Evolutionary conservation across 92 coral and sea anemone genomes (phyloP), one percentile per base, ranked within the genome.

Genomic region (Heliopora coerulea): DNA sequence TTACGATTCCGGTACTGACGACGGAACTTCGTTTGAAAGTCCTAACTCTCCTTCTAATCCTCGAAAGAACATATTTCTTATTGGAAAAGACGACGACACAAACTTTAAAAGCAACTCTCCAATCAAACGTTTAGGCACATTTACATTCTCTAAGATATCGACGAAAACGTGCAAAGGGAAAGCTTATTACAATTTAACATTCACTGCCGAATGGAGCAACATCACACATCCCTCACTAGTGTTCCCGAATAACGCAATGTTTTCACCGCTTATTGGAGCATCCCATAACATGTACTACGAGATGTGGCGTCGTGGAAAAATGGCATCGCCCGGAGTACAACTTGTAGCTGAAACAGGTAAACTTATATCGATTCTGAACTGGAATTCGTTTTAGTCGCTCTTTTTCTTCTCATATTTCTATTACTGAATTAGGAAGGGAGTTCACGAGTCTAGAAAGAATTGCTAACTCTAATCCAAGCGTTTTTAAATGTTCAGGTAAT

Each of bases 221-320:
- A 39, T 27, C 1, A 69, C 60, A 18, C 91, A 86, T 12, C 85
- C 88, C 0, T 66, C 54, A 20, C 76, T 57, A n/a, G 84, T 40
- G 46, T 79, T 81, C 1, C 2, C 25, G 0, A 30, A 32, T 0
- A 35, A 62, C 17, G 85, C 88, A 18, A 84, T 62, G 46, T 86
- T 86, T 54, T 86, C 91, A 7, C 77, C 62, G 9, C 78, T 83
- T 29, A 65, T 86, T 34, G 87, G 82, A 49, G 84, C 88, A 7
- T 70, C 88, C 1, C 91, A 86, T 78, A 67, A 76, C 40, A 72
- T 57, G 59, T 63, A 52, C 18, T 86, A 86, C 80, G 72, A 62
- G 37, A 64, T 86, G 68, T 86, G 91, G 91, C 75, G 83, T 3
- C 64, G 77, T 0, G 83, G 77, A 10, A 54, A 46, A 24, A 64